phyloP scores from a whole-genome alignment of 2,888 invertebrate genomes.

The Parochlus steinenii region DNA sequence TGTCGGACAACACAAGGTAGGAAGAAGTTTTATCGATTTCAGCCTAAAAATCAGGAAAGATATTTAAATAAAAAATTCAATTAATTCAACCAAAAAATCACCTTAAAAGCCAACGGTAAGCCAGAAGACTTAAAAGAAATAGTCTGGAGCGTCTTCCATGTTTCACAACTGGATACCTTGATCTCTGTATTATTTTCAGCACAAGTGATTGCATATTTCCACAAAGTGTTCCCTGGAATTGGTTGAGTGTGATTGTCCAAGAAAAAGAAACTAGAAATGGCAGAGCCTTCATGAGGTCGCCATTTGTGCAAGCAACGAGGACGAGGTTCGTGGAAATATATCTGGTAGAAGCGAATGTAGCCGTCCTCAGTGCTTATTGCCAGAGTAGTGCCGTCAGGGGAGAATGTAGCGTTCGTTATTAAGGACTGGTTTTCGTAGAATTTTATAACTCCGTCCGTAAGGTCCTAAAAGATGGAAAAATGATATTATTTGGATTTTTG shows the following conservation, averaged over 20 bases:
- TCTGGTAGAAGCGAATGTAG: conserved; percentile 82
- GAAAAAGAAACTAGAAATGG: conserved; percentile 80
- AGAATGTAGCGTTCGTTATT: conserved; percentile 75
- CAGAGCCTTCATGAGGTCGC: conserved; percentile 79
- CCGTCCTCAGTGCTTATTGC: conserved; percentile 83
- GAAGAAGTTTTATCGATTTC: conserved; percentile 70
- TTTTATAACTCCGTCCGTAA: conserved; percentile 26
- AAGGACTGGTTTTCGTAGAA: conserved; percentile 34
- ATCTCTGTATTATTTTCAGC: conserved; percentile 77
- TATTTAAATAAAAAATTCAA: conserved; percentile 25
- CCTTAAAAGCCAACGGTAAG: conserved; percentile 20
- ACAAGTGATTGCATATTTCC: conserved; percentile 91
- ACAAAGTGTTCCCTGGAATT: conserved; percentile 50
- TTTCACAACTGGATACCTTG: conserved; percentile 88
- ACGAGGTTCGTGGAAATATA: conserved; percentile 52
- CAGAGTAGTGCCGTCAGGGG: conserved; percentile 87
- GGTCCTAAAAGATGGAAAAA: conserved; percentile 17
- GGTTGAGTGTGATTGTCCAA: conserved; percentile 79
- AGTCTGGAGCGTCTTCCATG: conserved; percentile 88
- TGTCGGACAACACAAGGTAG: conserved; percentile 77
- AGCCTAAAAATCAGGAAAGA: conserved; percentile 61
- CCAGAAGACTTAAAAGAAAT: conserved; percentile 46
- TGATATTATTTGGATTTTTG: conserved; percentile 6
- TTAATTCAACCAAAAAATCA: too few species aligned
- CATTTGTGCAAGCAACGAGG: conserved; percentile 82